phyloP scores from a whole-genome alignment of 2,888 invertebrate genomes.

The Crepidodera aurea region DNA sequence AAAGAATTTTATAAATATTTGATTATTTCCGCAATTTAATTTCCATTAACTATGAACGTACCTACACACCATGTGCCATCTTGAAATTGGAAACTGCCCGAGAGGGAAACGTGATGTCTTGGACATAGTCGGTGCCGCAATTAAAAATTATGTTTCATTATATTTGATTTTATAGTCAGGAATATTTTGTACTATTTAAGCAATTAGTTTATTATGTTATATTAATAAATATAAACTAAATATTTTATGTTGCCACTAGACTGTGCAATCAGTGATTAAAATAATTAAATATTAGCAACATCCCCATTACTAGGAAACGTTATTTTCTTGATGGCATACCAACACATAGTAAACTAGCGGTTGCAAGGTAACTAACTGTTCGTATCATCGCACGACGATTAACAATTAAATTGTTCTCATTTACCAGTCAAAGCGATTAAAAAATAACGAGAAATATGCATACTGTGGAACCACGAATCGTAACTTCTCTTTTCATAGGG shows the following conservation, averaged over 20 bases:
- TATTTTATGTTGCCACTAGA: too few species aligned
- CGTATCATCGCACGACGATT: conserved; percentile 43
- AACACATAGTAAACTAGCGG: conserved; percentile 47
- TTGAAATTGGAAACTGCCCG: not conserved
- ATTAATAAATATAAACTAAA: too few species aligned
- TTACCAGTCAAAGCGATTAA: conserved; percentile 13
- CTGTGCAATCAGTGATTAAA: not conserved
- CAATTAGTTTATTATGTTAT: too few species aligned
- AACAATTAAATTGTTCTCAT: conserved; percentile 41
- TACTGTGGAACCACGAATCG: not conserved
- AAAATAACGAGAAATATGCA: not conserved
- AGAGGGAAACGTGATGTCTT: not conserved
- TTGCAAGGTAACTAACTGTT: conserved; percentile 44
- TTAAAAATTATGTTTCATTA: not conserved
- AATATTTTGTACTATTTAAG: too few species aligned
- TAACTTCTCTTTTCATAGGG: not conserved
- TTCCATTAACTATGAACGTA: not conserved
- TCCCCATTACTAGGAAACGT: conserved; percentile 10
- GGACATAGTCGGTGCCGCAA: not conserved
- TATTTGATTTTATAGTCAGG: not conserved
- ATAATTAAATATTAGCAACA: not conserved
- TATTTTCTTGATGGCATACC: conserved; percentile 42
- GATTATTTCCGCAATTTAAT: not conserved
- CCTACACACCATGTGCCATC: not conserved
- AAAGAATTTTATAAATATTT: not conserved